A percentile compares a stretch with the other conserved stretches of the same genome.
These are phyloP conservation scores for Nyctalus aviator DNA, from an alignment of 2,797 vertebrate species.

Conservation along the genomic window DNA sequence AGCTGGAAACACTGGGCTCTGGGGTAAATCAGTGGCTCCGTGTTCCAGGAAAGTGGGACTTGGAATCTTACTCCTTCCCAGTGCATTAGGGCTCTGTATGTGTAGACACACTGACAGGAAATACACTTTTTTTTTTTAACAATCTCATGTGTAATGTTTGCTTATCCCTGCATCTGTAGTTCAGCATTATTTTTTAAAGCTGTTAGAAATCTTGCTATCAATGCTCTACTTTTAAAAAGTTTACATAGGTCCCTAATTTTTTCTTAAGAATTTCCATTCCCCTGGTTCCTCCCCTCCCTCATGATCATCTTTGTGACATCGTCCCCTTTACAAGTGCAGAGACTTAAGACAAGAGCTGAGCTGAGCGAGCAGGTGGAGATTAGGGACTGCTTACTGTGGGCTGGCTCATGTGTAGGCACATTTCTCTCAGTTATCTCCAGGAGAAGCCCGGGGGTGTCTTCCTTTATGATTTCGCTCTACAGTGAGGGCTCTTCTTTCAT, in stretches of 20 bases:
- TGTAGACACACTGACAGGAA: neutral
- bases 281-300: neutral
- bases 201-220: neutral
- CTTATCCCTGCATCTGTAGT: neutral
- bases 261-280: neutral
- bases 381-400: neutral
- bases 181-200: constrained; percentile 36
- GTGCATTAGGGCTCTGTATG: neutral
- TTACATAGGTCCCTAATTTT: neutral
- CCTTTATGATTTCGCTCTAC: constrained; percentile 2
- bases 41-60: neutral
- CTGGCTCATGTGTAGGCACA: neutral
- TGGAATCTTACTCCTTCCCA: neutral
- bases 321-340: neutral
- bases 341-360: neutral
- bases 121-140: neutral
- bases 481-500: neutral
- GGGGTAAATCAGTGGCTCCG: neutral
- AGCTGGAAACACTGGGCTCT: neutral
- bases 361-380: neutral
- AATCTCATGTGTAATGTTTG: neutral
- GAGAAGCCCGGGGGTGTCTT: neutral
- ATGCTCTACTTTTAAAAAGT: neutral
- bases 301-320: neutral
- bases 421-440: neutral